Evolutionary conservation across 1,140 invertebrate species (phyloP).

Genomic region (Myzus persicae): DNA sequence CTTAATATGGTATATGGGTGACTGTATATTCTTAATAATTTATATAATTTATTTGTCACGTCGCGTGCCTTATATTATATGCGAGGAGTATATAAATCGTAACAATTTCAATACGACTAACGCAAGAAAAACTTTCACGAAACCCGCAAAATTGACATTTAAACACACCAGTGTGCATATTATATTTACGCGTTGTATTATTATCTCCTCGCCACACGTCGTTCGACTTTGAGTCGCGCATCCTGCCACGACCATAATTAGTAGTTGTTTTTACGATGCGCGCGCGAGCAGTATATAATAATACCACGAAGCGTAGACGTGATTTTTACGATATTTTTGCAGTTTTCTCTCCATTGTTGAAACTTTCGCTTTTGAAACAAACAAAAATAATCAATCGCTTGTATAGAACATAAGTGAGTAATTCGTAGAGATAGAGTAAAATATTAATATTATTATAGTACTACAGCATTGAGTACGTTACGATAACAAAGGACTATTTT

Average conservation of each 20-base stretch:
- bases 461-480: no score
- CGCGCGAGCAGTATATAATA: neutral
- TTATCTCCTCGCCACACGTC: neutral
- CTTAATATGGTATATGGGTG: no score
- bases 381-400: neutral
- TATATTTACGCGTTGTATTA: neutral
- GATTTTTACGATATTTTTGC: neutral
- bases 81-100: neutral
- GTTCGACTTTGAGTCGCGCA: neutral
- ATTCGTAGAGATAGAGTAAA: no score
- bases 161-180: neutral
- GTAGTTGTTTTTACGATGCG: constrained; percentile 13
- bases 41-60: neutral
- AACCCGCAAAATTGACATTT: neutral
- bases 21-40: neutral
- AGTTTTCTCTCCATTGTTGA: neutral
- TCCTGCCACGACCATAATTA: neutral
- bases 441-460: no score
- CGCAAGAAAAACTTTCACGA: neutral
- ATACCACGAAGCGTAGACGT: neutral
- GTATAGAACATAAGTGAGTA: no score
- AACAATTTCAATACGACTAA: neutral
- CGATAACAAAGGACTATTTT: no score
- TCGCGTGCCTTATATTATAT: neutral
- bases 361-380: neutral